phyloP scores from a whole-genome alignment of 2,113 vertebrate genomes.

The Ageneiosus marmoratus region DNA sequence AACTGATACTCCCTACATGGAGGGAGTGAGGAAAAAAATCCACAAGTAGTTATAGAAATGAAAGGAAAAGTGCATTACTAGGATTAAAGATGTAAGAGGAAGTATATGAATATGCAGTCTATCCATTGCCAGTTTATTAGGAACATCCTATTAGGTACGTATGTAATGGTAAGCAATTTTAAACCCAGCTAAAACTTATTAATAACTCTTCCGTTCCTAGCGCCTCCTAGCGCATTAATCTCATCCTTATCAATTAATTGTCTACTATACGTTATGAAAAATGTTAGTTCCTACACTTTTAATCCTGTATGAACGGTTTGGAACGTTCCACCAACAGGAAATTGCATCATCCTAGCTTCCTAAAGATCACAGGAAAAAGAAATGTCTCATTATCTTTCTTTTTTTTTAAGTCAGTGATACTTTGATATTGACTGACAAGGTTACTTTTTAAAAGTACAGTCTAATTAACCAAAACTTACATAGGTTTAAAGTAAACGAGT shows the following conservation, averaged over 20 bases:
- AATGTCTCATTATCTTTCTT: background rate
- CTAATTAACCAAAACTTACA: background rate
- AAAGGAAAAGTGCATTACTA: background rate
- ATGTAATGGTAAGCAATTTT: background rate
- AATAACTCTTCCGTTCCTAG: too few relatives aligned
- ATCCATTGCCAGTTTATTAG: background rate
- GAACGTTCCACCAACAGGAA: background rate
- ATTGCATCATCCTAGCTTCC: background rate
- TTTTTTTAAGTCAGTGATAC: background rate
- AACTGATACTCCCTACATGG: conserved; percentile 24
- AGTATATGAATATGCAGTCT: background rate
- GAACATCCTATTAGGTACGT: background rate
- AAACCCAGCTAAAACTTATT: background rate
- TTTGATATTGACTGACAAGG: background rate
- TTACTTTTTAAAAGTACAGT: background rate
- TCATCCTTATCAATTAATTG: background rate
- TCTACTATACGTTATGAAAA: background rate
- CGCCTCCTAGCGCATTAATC: too few relatives aligned
- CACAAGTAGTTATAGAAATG: background rate
- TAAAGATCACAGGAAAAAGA: background rate
- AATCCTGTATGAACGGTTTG: too few relatives aligned
- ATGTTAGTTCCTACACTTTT: background rate
- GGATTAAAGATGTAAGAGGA: background rate
- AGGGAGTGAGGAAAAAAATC: background rate
- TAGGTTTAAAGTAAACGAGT: background rate